Conservation (phyloP, 2,113 vertebrate species). For the Gnathonemus longibarbis region DNA sequence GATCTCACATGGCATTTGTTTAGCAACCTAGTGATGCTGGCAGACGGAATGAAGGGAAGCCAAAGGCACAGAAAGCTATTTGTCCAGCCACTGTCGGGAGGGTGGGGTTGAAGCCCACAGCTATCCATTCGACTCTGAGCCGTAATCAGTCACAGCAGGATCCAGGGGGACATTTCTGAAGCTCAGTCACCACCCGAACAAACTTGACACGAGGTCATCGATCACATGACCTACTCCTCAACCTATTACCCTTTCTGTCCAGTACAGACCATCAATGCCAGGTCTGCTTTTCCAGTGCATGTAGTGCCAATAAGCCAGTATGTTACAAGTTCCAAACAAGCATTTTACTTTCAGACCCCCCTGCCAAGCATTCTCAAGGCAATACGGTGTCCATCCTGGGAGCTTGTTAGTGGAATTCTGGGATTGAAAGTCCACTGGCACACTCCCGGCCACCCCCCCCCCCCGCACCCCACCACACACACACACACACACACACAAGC, state of each 20-base stretch:
- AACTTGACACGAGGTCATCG: background rate
- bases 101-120: background rate
- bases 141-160: slow-evolving; percentile 7
- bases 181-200: background rate
- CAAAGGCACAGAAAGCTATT: slow-evolving; percentile 9
- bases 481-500: background rate
- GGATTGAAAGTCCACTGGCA: background rate
- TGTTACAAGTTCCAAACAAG: background rate
- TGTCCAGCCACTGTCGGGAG: slow-evolving; percentile 1
- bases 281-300: background rate
- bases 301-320: background rate
- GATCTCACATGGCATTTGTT: slow-evolving; percentile 25
- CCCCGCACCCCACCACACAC: background rate
- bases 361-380: background rate
- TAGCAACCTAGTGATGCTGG: slow-evolving; percentile 4
- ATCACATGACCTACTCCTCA: background rate
- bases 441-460: background rate
- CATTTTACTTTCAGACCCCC: background rate
- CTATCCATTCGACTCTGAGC: slow-evolving; percentile 6
- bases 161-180: background rate
- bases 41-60: slow-evolving; percentile 11
- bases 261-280: background rate
- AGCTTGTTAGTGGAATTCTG: background rate
- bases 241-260: background rate
- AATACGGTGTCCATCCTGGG: background rate